Evolutionary conservation across 2,797 vertebrate species (phyloP), one percentile per base, ranked within the genome.

Genomic region (Sebastolobus alascanus): DNA sequence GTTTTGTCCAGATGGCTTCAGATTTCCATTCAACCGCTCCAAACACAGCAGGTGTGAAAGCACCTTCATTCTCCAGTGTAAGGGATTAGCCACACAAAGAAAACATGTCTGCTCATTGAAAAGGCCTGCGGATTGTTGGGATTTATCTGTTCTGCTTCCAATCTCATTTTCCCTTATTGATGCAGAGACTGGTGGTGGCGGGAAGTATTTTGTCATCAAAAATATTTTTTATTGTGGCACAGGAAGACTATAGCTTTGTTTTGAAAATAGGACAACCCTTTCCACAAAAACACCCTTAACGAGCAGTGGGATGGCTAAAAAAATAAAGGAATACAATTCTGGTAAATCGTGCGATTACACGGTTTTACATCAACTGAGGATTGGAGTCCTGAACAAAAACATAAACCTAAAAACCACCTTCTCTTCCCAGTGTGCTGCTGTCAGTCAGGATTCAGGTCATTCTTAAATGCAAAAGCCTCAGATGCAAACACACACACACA

Each of bases 71-170:
- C 65, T 77, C 25, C 50, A 4, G 64, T n/a, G 64, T 73, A 37
- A 40, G 31, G 85, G 64, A 87, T 87, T 83, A 89, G 59, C 6
- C 80, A 20, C 82, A 78, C 87, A 86, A 79, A 84, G 69, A 59
- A 58, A 73, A 35, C 46, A 8, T 43, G 70, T 29, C 70, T 73
- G 77, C 59, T 75, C 74, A 18, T 10, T 69, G 73, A 75, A 75
- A 75, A 71, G 8, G 50, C 20, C 10, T 9, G 52, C 4, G 12
- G n/a, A 50, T 86, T 71, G 75, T 68, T 13, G 33, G 58, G 11
- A 16, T 59, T 76, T 56, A 22, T 46, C 81, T 84, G 31, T 60
- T 80, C 68, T 65, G 59, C 77, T 50, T 75, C 77, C 82, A 83
- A 20, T 75, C 73, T 74, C 65, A 38, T 79, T 72, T 64, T 27